A percentile compares a stretch with the other conserved stretches of the same genome.
These are phyloP conservation scores for Sipha flava DNA, from an alignment of 1,140 invertebrate genomes.

Conservation along the genomic window DNA sequence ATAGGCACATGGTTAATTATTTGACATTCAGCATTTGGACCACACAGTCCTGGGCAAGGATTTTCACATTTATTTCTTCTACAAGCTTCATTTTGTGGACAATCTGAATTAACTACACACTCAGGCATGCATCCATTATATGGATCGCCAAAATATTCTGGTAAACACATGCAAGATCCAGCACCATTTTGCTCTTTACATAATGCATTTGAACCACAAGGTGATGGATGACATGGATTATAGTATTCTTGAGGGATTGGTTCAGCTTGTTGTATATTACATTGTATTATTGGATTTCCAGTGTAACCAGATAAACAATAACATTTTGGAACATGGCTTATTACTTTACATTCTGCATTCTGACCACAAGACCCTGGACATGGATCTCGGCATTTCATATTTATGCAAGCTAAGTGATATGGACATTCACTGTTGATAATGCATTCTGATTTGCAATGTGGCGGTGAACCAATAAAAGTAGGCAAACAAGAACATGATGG, in stretches of 20 bases:
- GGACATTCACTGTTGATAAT: slow-evolving; percentile 56
- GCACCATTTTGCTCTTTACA: slow-evolving; percentile 57
- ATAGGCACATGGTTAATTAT: slow-evolving; percentile 63
- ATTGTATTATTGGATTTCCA: slow-evolving; percentile 56
- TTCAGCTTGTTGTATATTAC: slow-evolving; percentile 41
- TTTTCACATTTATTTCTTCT: slow-evolving; percentile 64
- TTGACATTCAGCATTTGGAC: slow-evolving; percentile 62
- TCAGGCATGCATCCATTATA: slow-evolving; percentile 65
- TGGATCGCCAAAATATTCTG: slow-evolving; percentile 62
- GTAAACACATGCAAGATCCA: slow-evolving; percentile 59
- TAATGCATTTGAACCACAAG: slow-evolving; percentile 64
- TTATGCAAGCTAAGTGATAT: slow-evolving; percentile 55
- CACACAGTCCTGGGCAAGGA: slow-evolving; percentile 69
- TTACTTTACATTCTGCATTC: slow-evolving; percentile 57
- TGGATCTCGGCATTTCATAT: slow-evolving; percentile 60
- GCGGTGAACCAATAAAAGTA: slow-evolving; percentile 54
- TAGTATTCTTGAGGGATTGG: slow-evolving; percentile 36
- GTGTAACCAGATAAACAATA: slow-evolving; percentile 50
- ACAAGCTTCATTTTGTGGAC: slow-evolving; percentile 61
- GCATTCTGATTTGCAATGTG: slow-evolving; percentile 59
- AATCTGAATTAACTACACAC: slow-evolving; percentile 64
- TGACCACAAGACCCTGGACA: slow-evolving; percentile 56
- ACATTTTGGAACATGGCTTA: slow-evolving; percentile 57
- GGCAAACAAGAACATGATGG: slow-evolving; percentile 58
- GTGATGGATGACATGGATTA: slow-evolving; percentile 58